phyloP scores from a whole-genome alignment of 2,888 invertebrate species.

The Scaptomyza parva region DNA sequence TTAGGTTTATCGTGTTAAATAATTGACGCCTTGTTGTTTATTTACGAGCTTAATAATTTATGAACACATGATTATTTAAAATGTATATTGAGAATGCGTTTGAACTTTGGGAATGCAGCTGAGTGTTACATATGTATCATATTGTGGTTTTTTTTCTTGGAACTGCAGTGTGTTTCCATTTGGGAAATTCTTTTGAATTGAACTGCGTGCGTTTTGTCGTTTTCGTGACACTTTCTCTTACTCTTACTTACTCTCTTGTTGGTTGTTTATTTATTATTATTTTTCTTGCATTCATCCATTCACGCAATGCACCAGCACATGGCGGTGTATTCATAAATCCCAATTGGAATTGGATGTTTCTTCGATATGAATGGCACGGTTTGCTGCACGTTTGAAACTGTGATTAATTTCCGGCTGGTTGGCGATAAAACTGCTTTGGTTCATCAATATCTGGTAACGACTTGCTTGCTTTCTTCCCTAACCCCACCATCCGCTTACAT shows the following conservation, averaged over 20 bases:
- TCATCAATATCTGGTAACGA: conserved; percentile 67
- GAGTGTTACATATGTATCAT: conserved; percentile 6
- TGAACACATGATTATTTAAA: no score
- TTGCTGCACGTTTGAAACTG: conserved; percentile 58
- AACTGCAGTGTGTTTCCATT: conserved; percentile 8
- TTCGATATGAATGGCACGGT: conserved; percentile 41
- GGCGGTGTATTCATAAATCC: conserved; percentile 12
- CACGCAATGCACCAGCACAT: conserved; percentile 22
- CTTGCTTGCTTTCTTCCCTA: conserved; percentile 1
- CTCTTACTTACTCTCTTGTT: no score
- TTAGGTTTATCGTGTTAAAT: no score
- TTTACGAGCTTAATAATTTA: neutral
- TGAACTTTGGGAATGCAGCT: neutral
- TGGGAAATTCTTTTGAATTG: conserved; percentile 16
- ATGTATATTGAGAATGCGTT: neutral
- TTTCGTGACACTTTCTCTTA: conserved; percentile 8
- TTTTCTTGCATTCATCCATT: neutral
- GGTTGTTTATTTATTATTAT: neutral
- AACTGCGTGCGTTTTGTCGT: conserved; percentile 6
- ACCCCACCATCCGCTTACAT: neutral
- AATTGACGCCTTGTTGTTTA: neutral
- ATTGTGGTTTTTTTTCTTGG: conserved; percentile 1
- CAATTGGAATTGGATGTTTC: conserved; percentile 17
- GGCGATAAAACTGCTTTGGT: conserved; percentile 66
- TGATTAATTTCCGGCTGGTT: conserved; percentile 69